Evolutionary conservation across 1,140 invertebrate genomes (phyloP), one percentile per base, ranked within the genome.

Genomic region (Protaetia brevitarsis): DNA sequence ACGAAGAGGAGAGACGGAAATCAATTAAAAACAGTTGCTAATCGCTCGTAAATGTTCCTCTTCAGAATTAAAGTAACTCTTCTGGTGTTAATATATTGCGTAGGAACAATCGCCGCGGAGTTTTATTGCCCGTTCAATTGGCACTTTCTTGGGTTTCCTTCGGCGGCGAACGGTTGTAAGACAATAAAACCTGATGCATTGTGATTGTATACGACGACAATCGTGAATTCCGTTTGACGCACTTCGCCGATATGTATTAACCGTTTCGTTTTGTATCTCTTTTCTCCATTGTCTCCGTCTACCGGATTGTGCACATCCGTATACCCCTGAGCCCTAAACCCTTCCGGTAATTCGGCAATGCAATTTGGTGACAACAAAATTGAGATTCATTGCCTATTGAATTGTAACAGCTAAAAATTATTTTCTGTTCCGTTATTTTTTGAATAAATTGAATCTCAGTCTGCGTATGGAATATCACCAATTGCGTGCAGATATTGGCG

Each of bases 151-250:
- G 72, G 71, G 72, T 76, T 77, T 77, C 72, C 73, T 45, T 74
- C 72, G 72, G 73, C 70, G 69, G 73, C 66, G 68, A 76, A 75
- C 72, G 75, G 70, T 68, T 77, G 74, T 76, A 74, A 75, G 75
- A 77, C 75, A 76, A 77, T 77, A 77, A 77, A 77, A 76, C 74
- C 75, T 77, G 75, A 77, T 77, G 74, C 72, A 77, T 77, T 74
- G 75, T 76, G 73, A 76, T 76, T 76, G 75, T 77, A 77, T 77
- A 76, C 74, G 75, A 75, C 75, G 75, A 45, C 41, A 45, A 21
- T 45, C 67, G 67, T 73, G 71, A 71, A 74, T 72, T 72, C 71
- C 68, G 68, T 68, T 68, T 72, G 72, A 75, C 41, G 41, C 41
- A 45, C 41, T 21, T 45, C 41, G n/a, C 16, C 41, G 41, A 45